Base-by-base conservation (phyloP, 2,888 invertebrate genomes). In the Imbricaverruca yamaguchii region DNA sequence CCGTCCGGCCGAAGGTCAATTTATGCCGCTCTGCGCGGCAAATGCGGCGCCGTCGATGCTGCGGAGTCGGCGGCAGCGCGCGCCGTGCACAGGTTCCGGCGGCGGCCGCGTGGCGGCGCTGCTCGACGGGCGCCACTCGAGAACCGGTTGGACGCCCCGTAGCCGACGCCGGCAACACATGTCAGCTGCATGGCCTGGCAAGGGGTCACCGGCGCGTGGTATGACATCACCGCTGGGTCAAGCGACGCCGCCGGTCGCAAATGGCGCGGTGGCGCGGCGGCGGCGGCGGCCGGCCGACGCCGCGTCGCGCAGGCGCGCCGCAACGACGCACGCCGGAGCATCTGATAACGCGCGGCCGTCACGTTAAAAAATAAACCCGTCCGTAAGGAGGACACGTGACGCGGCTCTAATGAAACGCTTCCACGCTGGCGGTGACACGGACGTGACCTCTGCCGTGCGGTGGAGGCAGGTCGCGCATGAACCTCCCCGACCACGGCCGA, bases 361-460 rank as follows among this genome's bases (percentile, higher is more conserved):
- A 13, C 67, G 67, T n/a, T 67, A 67, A 67, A 67, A 67, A 67
- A 67, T 67, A 67, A 67, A 61, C n/a, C 67, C 67, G 23, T n/a
- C 25, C 10, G 25, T 67, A n/a, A 61, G 61, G 61, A 61, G 67
- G 67, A 25, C 67, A 67, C 67, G 67, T 67, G 25, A 67, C 11
- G 67, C 25, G 9, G 23, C 67, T 15, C 61, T 61, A 61, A 61
- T 61, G 61, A 61, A 61, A 61, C 61, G 61, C 61, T 61, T 61
- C 61, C 61, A 61, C 61, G 61, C 15, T 18, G 61, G 15, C 18
- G 61, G 61, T 61, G 61, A 61, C 61, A 18, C 61, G 61, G 67
- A n/a, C 67, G 9, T 67, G 67, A 67, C 67, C 61, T 18, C 57
- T 57, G 61, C 7, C 61, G 15, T 7, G 61, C 18, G 61, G 61